Evolutionary conservation across 1,140 invertebrate species (phyloP).

Genomic region (Frieseomelitta varia): DNA sequence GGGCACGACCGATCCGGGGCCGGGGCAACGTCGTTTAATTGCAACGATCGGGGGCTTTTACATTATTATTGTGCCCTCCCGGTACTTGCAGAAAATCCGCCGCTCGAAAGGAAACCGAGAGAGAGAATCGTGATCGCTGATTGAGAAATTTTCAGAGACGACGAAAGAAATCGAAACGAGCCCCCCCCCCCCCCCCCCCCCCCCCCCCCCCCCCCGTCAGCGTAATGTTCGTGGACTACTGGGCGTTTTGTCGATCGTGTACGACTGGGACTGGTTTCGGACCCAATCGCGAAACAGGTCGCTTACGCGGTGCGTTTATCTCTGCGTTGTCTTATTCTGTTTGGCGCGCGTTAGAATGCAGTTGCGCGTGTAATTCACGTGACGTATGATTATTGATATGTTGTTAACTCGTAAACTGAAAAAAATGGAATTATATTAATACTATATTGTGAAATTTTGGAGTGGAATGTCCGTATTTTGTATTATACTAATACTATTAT

Average conservation of each 20-base stretch:
- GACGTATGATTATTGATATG: no score
- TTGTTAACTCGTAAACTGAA: no score
- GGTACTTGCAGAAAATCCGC: slow-evolving; percentile 39
- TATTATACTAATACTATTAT: no score
- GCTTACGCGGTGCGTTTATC: no score
- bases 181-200: neutral
- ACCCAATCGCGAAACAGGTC: slow-evolving; percentile 5
- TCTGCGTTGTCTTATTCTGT: neutral
- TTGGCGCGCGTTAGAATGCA: no score
- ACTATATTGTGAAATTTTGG: no score
- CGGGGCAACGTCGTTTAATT: slow-evolving; percentile 43
- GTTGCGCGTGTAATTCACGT: no score
- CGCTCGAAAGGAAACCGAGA: slow-evolving; percentile 28
- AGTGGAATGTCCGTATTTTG: no score
- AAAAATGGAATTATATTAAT: no score
- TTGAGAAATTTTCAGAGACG: slow-evolving; percentile 53
- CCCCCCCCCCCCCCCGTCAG: neutral
- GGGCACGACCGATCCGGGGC: neutral
- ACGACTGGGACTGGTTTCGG: slow-evolving; percentile 4
- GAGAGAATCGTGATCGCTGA: neutral
- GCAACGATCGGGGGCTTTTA: slow-evolving; percentile 38
- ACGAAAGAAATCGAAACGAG: slow-evolving; percentile 26
- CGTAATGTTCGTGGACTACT: neutral
- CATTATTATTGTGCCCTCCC: slow-evolving; percentile 1
- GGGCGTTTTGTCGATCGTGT: slow-evolving; percentile 39